phyloP scores from a whole-genome alignment of 2,113 vertebrate species.

The Nothoprocta perdicaria region DNA sequence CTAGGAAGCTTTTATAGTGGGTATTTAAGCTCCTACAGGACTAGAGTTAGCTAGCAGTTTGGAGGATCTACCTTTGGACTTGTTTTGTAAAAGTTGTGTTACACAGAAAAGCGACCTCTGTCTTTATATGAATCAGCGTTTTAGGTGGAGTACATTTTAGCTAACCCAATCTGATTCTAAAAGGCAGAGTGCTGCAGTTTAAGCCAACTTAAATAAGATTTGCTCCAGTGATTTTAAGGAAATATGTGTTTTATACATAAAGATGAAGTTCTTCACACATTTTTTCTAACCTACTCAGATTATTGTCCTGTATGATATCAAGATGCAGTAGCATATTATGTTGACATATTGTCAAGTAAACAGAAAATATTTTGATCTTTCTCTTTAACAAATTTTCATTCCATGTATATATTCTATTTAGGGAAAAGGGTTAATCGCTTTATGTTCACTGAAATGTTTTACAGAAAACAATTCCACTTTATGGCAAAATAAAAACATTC shows the following conservation, averaged over 20 bases:
- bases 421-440: constrained; percentile 18
- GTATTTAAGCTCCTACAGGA: neutral
- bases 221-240: constrained; percentile 30
- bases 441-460: neutral
- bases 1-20: neutral
- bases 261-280: neutral
- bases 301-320: neutral
- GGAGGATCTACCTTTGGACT: neutral
- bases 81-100: neutral
- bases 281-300: neutral
- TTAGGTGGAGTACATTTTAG: neutral
- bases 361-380: constrained; percentile 4
- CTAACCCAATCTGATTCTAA: constrained; percentile 16
- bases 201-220: constrained; percentile 38
- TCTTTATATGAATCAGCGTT: neutral
- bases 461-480: constrained; percentile 21
- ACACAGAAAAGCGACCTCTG: neutral
- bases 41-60: neutral
- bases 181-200: constrained; percentile 18
- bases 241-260: neutral
- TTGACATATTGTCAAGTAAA: neutral
- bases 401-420: neutral
- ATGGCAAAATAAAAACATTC: constrained; percentile 45
- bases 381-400: neutral
- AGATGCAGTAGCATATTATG: neutral